Conservation (phyloP, 2,113 vertebrate genomes). For the Sinocyclocheilus anshuiensis region DNA sequence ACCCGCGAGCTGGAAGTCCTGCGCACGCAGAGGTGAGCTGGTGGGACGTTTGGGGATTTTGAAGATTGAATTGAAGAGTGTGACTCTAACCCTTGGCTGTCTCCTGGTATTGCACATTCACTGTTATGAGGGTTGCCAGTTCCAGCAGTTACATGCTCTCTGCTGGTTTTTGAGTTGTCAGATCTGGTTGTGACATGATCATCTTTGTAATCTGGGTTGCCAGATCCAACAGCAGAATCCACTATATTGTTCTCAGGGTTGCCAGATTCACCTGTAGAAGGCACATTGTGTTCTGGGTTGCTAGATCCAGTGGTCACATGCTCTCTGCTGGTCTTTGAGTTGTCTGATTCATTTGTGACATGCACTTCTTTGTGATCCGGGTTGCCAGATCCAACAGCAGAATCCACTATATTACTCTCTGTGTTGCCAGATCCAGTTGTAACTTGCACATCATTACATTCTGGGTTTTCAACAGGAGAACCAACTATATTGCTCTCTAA, state of each 20-base stretch:
- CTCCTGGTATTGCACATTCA: neutral
- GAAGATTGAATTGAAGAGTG: neutral
- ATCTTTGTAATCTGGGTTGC: neutral
- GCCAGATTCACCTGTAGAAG: neutral
- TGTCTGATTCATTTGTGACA: neutral
- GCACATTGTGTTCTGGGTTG: neutral
- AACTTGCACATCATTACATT: neutral
- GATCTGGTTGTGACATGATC: neutral
- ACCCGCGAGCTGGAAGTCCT: conserved; percentile 64
- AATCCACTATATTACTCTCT: neutral
- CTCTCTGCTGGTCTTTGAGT: neutral
- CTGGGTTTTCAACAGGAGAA: neutral
- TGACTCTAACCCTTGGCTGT: neutral
- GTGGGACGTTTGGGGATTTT: conserved; percentile 24
- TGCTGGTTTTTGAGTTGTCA: neutral
- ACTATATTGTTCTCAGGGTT: neutral
- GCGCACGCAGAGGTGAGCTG: conserved; percentile 63
- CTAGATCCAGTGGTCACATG: neutral
- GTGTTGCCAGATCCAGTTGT: neutral
- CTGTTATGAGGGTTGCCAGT: neutral
- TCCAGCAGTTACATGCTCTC: neutral
- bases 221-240: neutral
- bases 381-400: neutral
- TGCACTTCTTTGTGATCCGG: neutral
- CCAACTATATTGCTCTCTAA: neutral